Conservation (phyloP, 2,113 vertebrate species). For the Cryptotis parvus region DNA sequence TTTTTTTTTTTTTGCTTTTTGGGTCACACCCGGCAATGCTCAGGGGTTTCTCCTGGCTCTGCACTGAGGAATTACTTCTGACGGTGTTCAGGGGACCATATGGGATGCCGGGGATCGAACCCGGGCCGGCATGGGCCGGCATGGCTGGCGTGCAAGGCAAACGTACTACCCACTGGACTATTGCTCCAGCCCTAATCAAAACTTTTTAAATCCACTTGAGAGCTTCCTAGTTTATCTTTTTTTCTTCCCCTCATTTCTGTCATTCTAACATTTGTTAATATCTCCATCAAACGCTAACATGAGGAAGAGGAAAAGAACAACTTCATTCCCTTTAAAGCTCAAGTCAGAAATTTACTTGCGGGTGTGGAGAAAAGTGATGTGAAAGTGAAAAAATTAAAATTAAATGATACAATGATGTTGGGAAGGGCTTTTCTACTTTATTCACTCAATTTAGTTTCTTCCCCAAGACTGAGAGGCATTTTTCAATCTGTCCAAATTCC, state of each 20-base stretch:
- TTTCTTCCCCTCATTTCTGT: constrained; percentile 2
- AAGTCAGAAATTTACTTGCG: constrained; percentile 29
- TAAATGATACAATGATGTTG: background rate
- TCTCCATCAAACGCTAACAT: constrained; percentile 1
- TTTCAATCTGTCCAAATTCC: constrained; percentile 17
- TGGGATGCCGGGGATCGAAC: no score
- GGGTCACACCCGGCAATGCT: no score
- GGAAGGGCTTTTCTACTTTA: background rate
- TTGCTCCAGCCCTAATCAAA: no score
- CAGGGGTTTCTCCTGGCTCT: no score
- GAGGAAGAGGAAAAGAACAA: background rate
- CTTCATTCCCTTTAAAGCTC: background rate
- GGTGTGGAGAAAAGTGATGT: background rate
- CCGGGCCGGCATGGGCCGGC: no score
- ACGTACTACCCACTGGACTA: no score
- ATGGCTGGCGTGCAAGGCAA: no score
- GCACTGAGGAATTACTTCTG: no score
- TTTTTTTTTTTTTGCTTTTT: no score
- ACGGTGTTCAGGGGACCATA: no score
- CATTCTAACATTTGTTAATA: constrained; percentile 8
- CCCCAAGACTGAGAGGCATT: background rate
- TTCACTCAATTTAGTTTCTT: background rate
- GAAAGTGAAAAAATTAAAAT: background rate
- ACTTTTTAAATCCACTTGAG: constrained; percentile 16
- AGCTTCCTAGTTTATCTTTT: constrained; percentile 2